Percentiles rank a stretch among this genome's conserved stretches.
phyloP scores from a whole-genome alignment of 2,113 vertebrate species.

The Anoplopoma fimbria region DNA sequence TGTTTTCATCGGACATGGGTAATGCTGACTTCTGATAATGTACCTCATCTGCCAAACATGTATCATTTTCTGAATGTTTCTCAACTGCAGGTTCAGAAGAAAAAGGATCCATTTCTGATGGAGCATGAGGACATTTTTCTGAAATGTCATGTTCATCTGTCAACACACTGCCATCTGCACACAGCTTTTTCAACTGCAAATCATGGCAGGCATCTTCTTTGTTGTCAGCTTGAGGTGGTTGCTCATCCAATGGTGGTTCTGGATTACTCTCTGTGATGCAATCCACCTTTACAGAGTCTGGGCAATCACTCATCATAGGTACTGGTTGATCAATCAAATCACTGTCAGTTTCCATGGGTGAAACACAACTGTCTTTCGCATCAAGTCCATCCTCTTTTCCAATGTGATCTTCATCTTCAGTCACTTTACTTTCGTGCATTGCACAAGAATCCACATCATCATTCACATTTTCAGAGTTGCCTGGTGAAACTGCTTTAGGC shows the following conservation, averaged over 20 bases:
- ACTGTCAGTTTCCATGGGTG: neutral
- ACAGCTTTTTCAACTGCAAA: neutral
- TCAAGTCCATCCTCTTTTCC: conserved; percentile 20
- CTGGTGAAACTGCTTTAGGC: conserved; percentile 11
- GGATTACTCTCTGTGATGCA: neutral
- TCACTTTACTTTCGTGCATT: neutral
- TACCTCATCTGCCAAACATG: conserved; percentile 2
- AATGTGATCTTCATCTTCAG: conserved; percentile 14
- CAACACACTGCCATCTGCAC: neutral
- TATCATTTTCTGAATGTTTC: neutral
- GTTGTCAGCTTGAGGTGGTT: neutral
- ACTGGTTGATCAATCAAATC: conserved; percentile 18
- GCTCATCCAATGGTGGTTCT: conserved; percentile 11
- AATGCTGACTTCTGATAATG: neutral
- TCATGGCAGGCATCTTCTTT: conserved; percentile 1
- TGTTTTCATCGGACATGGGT: neutral
- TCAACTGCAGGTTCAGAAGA: neutral
- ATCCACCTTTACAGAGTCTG: conserved; percentile 6
- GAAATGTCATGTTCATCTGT: conserved; percentile 28
- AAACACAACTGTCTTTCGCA: neutral
- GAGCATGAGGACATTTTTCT: conserved; percentile 11
- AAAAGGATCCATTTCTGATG: conserved; percentile 1
- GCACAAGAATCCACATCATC: conserved; percentile 1
- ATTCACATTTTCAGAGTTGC: conserved; percentile 5
- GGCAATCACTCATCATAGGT: neutral